Base-by-base conservation (phyloP, 2,888 invertebrate genomes). In the Eupsilia transversa region DNA sequence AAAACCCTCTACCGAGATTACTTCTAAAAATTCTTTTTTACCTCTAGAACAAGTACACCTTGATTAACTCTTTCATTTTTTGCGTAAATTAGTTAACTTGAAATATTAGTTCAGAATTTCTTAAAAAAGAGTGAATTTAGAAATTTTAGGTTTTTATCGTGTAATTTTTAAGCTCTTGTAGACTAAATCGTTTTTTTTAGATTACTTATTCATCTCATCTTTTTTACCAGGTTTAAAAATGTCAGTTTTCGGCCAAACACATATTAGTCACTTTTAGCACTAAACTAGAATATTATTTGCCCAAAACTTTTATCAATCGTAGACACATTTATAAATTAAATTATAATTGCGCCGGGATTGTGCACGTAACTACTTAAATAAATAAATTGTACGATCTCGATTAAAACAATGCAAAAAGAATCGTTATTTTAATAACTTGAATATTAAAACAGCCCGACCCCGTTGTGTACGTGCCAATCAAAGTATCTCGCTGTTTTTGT, bases 31-130 rank as follows among this genome's bases (percentile, higher is more conserved):
- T 60, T 86, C 66, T 20, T 38, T 57, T 54, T 83, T 83, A 84
- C 67, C 79, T 83, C 80, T 74, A 79, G 70, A 83, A 79, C 49
- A 72, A 77, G 82, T 83, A 79, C 46, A 74, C 59, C 61, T 80
- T 85, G 85, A 87, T 89, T 86, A 87, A 89, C 86, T 86, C 82
- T 65, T 88, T 85, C 27, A 76, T 87, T 88, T 87, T 86, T 78
- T 78, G 68, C 63, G 71, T 72, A 81, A 85, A 85, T 85, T 79
- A 76, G 57, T 85, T 73, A 65, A 86, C 72, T 79, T 82, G 67
- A 87, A 87, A 79, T 79, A 72, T 85, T 74, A 30, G 64, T 72
- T 35, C 10, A 43, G 56, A 68, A 33, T 61, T 84, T 56, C 23
- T 49, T 52, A 10, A 52, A 61, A 7, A 67, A 71, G 30, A 54